A percentile compares a stretch with the other conserved stretches of the same genome.
These are phyloP conservation scores for Fregetta grallaria DNA, from an alignment of 2,113 vertebrate species.

Conservation along the genomic window DNA sequence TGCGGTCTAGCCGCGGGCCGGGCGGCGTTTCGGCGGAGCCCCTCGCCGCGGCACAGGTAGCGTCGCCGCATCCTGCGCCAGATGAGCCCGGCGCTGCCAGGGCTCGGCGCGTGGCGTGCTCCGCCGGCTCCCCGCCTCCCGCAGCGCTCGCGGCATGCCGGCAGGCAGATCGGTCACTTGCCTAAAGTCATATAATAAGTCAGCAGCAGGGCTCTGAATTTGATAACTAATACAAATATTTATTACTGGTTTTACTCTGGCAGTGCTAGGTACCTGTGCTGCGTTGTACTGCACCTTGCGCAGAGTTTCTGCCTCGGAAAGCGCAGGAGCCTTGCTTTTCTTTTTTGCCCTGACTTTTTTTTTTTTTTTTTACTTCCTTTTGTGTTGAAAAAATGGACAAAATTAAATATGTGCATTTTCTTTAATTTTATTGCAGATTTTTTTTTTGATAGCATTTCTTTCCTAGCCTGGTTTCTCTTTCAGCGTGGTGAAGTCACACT, in stretches of 20 bases:
- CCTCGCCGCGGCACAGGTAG: neutral
- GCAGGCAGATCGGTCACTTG: neutral
- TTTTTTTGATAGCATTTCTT: neutral
- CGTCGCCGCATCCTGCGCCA: neutral
- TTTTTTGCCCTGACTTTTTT: neutral
- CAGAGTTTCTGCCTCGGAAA: neutral
- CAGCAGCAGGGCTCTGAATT: neutral
- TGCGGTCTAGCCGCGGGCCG: accelerated
- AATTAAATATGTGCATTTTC: neutral
- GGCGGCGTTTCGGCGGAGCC: neutral
- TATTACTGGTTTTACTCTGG: neutral
- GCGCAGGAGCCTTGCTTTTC: neutral
- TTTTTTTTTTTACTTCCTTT: neutral
- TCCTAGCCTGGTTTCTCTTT: too few species aligned
- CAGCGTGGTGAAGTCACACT: neutral
- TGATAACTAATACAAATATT: neutral
- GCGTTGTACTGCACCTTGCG: accelerated
- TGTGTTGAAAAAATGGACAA: neutral
- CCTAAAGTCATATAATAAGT: neutral
- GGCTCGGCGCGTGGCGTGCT: neutral
- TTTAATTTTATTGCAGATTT: neutral
- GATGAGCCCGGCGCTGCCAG: neutral
- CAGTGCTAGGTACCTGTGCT: neutral
- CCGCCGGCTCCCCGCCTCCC: neutral
- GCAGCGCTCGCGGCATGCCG: neutral